A percentile compares a stretch with the other conserved stretches of the same genome.
Conservation (phyloP, 1,140 invertebrate species). For the Leptinotarsa lineolata region DNA sequence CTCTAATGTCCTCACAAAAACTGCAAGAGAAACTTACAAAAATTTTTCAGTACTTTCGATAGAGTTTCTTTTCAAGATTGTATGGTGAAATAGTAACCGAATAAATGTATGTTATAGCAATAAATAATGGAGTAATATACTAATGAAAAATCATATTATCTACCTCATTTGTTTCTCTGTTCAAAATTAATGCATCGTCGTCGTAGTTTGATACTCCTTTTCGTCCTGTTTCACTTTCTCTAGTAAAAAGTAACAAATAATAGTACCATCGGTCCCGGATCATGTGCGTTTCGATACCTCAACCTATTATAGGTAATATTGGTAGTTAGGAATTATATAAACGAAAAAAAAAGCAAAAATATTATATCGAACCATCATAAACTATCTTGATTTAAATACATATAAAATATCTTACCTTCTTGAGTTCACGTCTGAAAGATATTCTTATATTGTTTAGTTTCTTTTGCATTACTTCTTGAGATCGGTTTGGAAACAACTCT, state of each 20-base stretch:
- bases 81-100: slow-evolving; percentile 2
- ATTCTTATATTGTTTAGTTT: slow-evolving; percentile 8
- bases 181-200: background rate
- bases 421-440: slow-evolving; percentile 2
- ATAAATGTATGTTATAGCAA: slow-evolving; percentile 4
- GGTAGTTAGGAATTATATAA: slow-evolving; percentile 3
- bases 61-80: background rate
- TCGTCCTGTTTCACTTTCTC: slow-evolving; percentile 26
- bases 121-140: background rate
- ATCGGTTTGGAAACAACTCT: too few species aligned
- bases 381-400: background rate
- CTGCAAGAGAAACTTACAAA: too few species aligned
- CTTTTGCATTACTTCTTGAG: background rate
- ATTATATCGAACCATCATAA: background rate
- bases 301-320: slow-evolving; percentile 18
- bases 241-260: slow-evolving; percentile 20
- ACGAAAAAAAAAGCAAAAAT: background rate
- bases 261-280: slow-evolving; percentile 23
- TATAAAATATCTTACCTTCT: background rate
- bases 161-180: slow-evolving; percentile 12
- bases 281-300: slow-evolving; percentile 21
- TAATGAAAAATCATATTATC: background rate
- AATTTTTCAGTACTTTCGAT: background rate
- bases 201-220: slow-evolving; percentile 26
- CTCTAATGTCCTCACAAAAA: too few species aligned